Evolutionary conservation across 2,797 vertebrate species (phyloP), one percentile per base, ranked within the genome.

Genomic region (Syngnathus acus): DNA sequence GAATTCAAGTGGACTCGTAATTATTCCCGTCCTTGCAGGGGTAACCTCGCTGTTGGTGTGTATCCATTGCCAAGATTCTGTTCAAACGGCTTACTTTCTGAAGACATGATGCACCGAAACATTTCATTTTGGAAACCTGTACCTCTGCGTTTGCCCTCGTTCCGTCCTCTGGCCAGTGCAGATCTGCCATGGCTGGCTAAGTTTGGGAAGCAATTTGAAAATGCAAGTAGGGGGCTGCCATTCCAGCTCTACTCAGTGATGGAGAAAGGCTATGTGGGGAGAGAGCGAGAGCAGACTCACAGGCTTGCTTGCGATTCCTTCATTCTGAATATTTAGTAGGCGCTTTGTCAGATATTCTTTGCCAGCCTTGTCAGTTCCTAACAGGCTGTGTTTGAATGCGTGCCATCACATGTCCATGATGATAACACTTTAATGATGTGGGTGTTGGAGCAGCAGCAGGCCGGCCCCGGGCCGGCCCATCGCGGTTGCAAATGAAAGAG

Each of bases 131-230:
- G 9, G 63, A 77, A 72, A 72, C 57, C 0, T 48, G 48, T 69
- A 37, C 62, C 62, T 64, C 26, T 50, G 26, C 70, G 57, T 67
- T 60, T 73, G 79, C 68, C 73, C 81, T 83, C 73, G 54, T 72
- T 77, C 73, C 17, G 64, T 77, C 76, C 81, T 72, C 71, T 62
- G 45, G 65, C 37, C 4, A 68, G 68, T 67, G 67, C 69, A 74
- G 68, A 65, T 75, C 65, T 11, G 73, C 74, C 64, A 75, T 13
- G 76, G 73, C 69, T 75, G 78, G 68, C 67, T 78, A 45, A 71
- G 54, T 82, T 81, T 76, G 17, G n/a, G 71, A 72, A 77, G 74
- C 79, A 74, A 80, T 79, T 73, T 77, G 65, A 68, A 61, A 77
- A 75, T 58, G 59, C 62, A 68, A 75, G 75, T 72, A 69, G 55